Evolutionary conservation across 2,888 invertebrate genomes (phyloP), one percentile per base, ranked within the genome.

Genomic region (Linnaemya tessellans): DNA sequence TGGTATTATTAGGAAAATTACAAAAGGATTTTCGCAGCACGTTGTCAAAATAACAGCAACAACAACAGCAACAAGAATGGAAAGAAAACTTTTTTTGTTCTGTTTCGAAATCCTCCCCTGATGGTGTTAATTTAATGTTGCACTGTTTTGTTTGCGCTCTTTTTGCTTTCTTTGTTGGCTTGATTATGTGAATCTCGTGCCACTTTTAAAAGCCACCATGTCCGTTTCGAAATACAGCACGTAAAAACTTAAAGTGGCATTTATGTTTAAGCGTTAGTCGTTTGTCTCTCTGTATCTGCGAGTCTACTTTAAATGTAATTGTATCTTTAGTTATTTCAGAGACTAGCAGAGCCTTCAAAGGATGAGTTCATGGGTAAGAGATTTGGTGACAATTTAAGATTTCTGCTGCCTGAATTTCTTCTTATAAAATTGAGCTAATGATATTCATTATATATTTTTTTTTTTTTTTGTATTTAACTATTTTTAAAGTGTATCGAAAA

Each of bases 61-160:
- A 70, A 20, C 22, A 71, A 51, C 25, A 46, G 65, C 35, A 60
- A n/a, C n/a, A n/a, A n/a, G n/a, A n/a, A 25, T 18, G 25, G 25
- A 18, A 78, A 35, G 38, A 18, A 78, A 35, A 62, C 15, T 30
- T 30, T 30, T 30, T 56, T 25, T 60, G 62, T 68, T 41, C 20
- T 22, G 30, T 8, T 60, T 43, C 15, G n/a, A 77, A 70, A 84
- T 73, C 62, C 43, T 38, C 46, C 68, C 18, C 18, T 68, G 74
- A 58, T 79, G 81, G 78, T 79, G 84, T 81, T 85, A 85, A 85
- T 85, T 85, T 81, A 79, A 81, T 85, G 79, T 79, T 70, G 80
- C 58, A 15, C 18, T 18, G 49, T 49, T n/a, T 4, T 49, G 18
- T 30, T 30, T 62, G 78, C n/a, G 25, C 41, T 65, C 43, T 81